phyloP scores from a whole-genome alignment of 2,888 invertebrate genomes.

The Marronus borbonicus region DNA sequence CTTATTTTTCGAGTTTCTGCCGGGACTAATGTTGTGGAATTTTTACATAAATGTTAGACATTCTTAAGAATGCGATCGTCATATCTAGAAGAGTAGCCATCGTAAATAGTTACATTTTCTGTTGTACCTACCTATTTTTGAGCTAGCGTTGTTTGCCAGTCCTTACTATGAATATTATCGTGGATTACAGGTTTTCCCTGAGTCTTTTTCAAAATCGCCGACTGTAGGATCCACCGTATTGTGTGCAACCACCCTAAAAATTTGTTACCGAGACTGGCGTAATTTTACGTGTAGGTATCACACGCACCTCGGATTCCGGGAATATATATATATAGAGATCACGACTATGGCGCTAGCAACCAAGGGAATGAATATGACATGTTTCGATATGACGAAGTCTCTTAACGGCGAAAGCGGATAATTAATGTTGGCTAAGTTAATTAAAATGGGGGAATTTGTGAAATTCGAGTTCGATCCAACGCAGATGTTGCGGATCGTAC shows the following conservation, averaged over 20 bases:
- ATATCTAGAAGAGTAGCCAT: no score
- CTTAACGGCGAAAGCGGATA: conserved; percentile 10
- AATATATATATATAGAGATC: not conserved
- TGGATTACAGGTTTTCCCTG: no score
- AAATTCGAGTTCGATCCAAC: conserved; percentile 39
- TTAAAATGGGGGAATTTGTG: conserved; percentile 36
- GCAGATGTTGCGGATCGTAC: conserved; percentile 36
- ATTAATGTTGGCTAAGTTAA: conserved; percentile 40
- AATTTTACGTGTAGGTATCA: not conserved
- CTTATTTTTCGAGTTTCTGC: no score
- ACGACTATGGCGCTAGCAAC: not conserved
- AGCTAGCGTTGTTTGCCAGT: no score
- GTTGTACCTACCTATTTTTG: no score
- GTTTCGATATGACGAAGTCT: not conserved
- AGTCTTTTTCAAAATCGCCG: no score
- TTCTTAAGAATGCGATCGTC: no score
- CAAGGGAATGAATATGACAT: conserved; percentile 5
- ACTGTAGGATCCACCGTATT: no score
- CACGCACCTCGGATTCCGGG: not conserved
- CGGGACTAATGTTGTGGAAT: no score
- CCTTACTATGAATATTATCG: no score
- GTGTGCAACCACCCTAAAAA: not conserved
- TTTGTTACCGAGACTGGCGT: not conserved
- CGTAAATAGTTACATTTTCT: no score
- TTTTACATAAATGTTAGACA: no score